Evolutionary conservation across 2,888 invertebrate genomes (phyloP).

Genomic region (Habroteleia sp.): DNA sequence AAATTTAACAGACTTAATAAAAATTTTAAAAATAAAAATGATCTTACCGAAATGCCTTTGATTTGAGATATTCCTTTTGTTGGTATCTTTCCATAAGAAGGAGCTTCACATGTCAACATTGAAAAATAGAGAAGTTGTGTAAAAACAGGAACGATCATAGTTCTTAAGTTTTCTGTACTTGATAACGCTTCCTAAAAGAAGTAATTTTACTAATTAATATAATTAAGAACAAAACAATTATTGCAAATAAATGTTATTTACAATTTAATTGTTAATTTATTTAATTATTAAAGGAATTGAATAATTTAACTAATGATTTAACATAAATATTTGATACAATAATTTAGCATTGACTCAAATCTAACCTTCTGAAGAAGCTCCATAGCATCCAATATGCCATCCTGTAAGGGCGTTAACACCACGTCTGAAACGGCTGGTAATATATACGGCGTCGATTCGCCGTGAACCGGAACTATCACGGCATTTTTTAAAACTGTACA

Average conservation of each 20-base stretch:
- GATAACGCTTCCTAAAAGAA: constrained; percentile 83
- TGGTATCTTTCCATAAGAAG: constrained; percentile 83
- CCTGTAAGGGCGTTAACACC: constrained; percentile 90
- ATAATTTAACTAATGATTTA: too few relatives aligned
- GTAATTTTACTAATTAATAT: too few relatives aligned
- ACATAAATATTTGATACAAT: too few relatives aligned
- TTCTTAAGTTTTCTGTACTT: constrained; percentile 83
- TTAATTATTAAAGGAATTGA: too few relatives aligned
- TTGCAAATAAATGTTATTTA: too few relatives aligned
- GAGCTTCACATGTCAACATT: constrained; percentile 86
- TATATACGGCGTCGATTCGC: constrained; percentile 90
- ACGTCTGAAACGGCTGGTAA: constrained; percentile 90
- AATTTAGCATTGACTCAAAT: too few relatives aligned
- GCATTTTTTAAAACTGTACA: constrained; percentile 89
- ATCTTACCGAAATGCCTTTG: constrained; percentile 77
- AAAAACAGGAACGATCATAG: constrained; percentile 87
- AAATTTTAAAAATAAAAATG: constrained; percentile 39
- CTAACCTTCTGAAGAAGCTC: constrained; percentile 91
- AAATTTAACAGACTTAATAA: too few relatives aligned
- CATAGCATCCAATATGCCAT: constrained; percentile 91
- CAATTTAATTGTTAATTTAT: too few relatives aligned
- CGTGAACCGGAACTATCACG: constrained; percentile 90
- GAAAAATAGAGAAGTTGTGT: constrained; percentile 85
- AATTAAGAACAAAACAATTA: too few relatives aligned
- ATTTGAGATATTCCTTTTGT: constrained; percentile 82